Base-by-base conservation (phyloP, 2,113 vertebrate species). In the Electrona antarctica region DNA sequence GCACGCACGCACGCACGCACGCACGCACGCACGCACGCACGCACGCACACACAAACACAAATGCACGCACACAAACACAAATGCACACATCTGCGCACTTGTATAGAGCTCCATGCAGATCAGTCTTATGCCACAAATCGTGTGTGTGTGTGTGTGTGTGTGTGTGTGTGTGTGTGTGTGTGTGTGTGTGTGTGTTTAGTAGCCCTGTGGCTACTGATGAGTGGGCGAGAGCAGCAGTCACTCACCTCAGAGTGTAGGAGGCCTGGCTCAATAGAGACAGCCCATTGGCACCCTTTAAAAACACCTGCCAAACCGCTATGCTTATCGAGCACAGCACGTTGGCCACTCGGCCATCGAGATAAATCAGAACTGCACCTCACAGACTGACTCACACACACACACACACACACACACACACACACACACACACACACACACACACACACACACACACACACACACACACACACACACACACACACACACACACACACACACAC, bases 221-320 rank as follows among this genome's bases (percentile, higher is more conserved):
- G 60, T 48, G 60, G 60, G 60, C 15, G 7, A 10, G 60, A 14
- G 13, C 60, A 61, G 33, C 41, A 41, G 58, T 60, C 41, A 46
- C 3, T 61, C 60, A 46, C 4, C 15, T 21, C 14, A 6, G 13
- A n/a, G 29, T 7, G 76, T 81, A 46, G 82, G 78, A 83, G 78
- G 71, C 86, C 74, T 77, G 77, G 49, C 64, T 87, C 80, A 71
- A 68, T 76, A 80, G 64, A 69, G 71, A 71, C 59, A 63, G 56
- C 46, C 74, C 81, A 80, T 80, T 82, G 69, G 60, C 45, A 60
- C 66, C 33, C 74, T 51, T 75, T 8, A 56, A 76, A 63, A 77
- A 72, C 64, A 71, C 67, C 67, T 69, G 54, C 64, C 52, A 29
- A 72, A 47, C 56, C 67, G n/a, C 21, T 64, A 59, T 4, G 29